phyloP scores from a whole-genome alignment of 2,113 vertebrate genomes.

The Stegastes partitus region DNA sequence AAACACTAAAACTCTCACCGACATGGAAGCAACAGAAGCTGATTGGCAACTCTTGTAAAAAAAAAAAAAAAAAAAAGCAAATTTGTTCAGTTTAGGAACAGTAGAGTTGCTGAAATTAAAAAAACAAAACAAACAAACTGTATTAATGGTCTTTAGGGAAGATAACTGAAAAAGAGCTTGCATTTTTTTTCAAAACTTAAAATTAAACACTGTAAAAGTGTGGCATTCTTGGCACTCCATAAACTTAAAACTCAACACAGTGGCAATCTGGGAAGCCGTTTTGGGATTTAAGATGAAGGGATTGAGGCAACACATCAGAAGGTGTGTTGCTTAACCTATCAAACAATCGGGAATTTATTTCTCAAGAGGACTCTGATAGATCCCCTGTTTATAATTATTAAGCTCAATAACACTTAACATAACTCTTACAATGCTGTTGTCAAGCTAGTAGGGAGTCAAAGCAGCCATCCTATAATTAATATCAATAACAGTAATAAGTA shows the following conservation, averaged over 20 bases:
- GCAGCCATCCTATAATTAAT: slow-evolving; percentile 73
- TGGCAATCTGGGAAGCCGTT: background rate
- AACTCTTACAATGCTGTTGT: slow-evolving; percentile 55
- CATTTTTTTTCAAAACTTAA: no score
- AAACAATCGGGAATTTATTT: slow-evolving; percentile 20
- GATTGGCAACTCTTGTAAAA: no score
- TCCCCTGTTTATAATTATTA: slow-evolving; percentile 34
- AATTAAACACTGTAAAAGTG: no score
- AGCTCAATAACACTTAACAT: slow-evolving; percentile 50
- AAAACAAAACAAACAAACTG: no score
- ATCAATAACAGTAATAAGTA: slow-evolving; percentile 59
- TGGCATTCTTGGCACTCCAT: background rate
- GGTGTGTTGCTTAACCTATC: slow-evolving; percentile 20
- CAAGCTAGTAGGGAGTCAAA: slow-evolving; percentile 68
- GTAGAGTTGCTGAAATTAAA: no score
- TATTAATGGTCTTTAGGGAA: no score
- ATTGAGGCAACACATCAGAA: background rate
- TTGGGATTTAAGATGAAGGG: background rate
- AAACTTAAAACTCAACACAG: background rate
- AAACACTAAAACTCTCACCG: no score
- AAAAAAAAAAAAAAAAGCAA: no score
- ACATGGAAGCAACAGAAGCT: no score
- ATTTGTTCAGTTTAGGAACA: no score
- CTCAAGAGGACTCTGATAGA: slow-evolving; percentile 2
- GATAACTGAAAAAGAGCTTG: no score